These are phyloP conservation scores for Neuroscelio doddi DNA, from an alignment of 2,888 invertebrate species.

Conservation along the genomic window DNA sequence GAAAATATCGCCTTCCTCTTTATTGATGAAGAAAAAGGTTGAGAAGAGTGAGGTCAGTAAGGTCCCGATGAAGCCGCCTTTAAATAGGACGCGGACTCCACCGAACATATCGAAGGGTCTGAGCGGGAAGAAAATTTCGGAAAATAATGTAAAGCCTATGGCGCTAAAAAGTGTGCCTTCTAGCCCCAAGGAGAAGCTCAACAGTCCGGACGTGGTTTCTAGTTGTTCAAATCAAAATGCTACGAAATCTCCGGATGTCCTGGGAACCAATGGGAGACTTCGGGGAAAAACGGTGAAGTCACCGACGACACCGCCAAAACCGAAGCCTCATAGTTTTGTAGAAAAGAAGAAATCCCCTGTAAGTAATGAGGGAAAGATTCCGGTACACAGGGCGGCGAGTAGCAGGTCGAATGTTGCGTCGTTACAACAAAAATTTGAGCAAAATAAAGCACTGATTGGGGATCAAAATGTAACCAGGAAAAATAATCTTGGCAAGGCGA, in stretches of 20 bases:
- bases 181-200: constrained; percentile 66
- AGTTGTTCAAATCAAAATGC: constrained; percentile 75
- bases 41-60: constrained; percentile 40
- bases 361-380: constrained; percentile 49
- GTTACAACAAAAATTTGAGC: constrained; percentile 86
- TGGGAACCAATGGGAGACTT: constrained; percentile 54
- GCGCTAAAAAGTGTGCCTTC: constrained; percentile 57
- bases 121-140: constrained; percentile 41
- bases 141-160: constrained; percentile 53
- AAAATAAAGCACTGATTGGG: no score
- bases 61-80: constrained; percentile 54
- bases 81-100: constrained; percentile 58
- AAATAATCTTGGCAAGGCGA: constrained; percentile 49
- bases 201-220: constrained; percentile 83
- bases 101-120: constrained; percentile 46
- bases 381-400: constrained; percentile 69
- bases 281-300: constrained; percentile 36
- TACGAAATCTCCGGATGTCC: constrained; percentile 74
- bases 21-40: constrained; percentile 49
- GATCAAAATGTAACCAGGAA: constrained; percentile 45
- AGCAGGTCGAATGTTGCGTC: constrained; percentile 83
- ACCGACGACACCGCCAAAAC: constrained; percentile 72
- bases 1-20: not conserved
- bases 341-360: constrained; percentile 64
- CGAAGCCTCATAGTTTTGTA: constrained; percentile 71